Base-by-base conservation (phyloP, 2,888 invertebrate species). In the Timema podura region DNA sequence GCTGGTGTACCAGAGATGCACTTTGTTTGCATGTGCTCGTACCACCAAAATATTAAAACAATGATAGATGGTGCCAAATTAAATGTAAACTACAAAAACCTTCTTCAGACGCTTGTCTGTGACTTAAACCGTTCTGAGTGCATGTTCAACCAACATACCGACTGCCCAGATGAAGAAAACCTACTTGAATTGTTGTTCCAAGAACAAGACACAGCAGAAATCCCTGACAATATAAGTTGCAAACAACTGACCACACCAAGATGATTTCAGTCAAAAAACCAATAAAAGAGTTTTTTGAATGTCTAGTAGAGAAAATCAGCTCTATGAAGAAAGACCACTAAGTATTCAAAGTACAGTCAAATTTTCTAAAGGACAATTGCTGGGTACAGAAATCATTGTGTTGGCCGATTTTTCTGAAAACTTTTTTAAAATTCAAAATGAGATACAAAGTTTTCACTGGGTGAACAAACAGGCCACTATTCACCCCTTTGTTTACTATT, bases 61-160 rank as follows among this genome's bases (percentile, higher is more conserved):
- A 54, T 54, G 10, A 54, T 54, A 54, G 54, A 54, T 54, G 54
- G 54, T 54, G 54, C 54, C 13, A 54, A 54, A 10, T 10, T 54
- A 54, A 54, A 6, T 15, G 10, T 16, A 7, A 16, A 54, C 16
- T 54, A 54, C 54, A 54, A 54, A 54, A 13, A 54, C 13, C 54
- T 54, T 54, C 54, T 54, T 54, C 54, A 7, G 54, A 54, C 16
- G 54, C 54, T 54, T 54, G 6, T 54, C 54, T 54, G 54, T 16
- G 16, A 10, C 54, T 16, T 54, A 16, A 16, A 54, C 54, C 13
- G 10, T 5, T 54, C 54, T 7, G 54, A 54, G 13, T 54, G 54
- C 54, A 54, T 54, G 54, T 6, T 54, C n/a, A 54, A 54, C 11
- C 13, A 54, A 54, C 16, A 10, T 54, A 10, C 6, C 13, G 16